Base-by-base conservation (phyloP, 2,797 vertebrate species). In the Cryptoblepharus egeriae region DNA sequence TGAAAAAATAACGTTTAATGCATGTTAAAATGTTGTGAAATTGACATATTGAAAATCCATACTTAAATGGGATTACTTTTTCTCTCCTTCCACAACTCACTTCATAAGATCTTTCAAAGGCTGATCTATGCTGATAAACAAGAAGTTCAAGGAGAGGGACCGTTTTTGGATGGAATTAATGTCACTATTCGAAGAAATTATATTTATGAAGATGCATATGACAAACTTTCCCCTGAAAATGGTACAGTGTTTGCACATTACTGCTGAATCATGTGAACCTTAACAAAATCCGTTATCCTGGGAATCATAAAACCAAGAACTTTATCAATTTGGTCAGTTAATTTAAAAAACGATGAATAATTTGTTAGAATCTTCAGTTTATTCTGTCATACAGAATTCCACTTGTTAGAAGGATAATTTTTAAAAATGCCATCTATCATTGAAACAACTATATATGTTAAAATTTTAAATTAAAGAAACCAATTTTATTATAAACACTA, bases 181-280 rank as follows among this genome's bases (percentile, higher is more conserved):
- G 96, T 99, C 86, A 99, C 98, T 87, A 99, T 99, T 91, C 97
- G 99, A 88, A 97, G 99, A 89, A 99, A 99, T 95, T 99, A 99
- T 91, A 99, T 99, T 94, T 99, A 99, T 82, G 99, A 99, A 92
- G 98, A 99, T 75, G 99, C 99, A 70, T 99, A 99, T 49, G 98
- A 99, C 93, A 99, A 99, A 85, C 97, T 99, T 84, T 99, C 98
- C 73, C 98, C 98, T n/a, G 99, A 99, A 95, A 99, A 99, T 24
- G 99, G 99, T 99, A 96, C 5, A 13, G 71, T 85, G 71, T 79
- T 72, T 70, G 52, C 88, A 2, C 26, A 82, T 5, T 79, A 57
- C 80, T 52, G 0, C 78, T 83, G 3, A 45, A 69, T 64, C 28
- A 58, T 10, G 30, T 61, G 81, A 5, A 82, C 42, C 57, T 3